Conservation (phyloP, 1,140 invertebrate species). For the Pararge aegeria region DNA sequence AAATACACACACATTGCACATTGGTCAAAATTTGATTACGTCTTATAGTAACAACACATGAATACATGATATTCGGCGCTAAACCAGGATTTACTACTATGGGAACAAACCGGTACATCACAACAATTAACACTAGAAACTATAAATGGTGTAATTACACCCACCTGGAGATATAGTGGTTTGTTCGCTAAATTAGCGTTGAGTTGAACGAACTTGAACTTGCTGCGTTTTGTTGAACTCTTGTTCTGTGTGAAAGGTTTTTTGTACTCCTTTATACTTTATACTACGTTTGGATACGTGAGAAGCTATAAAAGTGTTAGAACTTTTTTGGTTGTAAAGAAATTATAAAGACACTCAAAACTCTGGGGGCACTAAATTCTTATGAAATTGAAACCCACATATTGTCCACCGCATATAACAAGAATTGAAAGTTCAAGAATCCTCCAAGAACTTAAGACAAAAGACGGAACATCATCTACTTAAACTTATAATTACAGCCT, state of each 20-base stretch:
- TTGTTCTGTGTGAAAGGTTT: slow-evolving; percentile 6
- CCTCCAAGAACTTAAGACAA: too few species aligned
- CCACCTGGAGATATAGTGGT: slow-evolving; percentile 36
- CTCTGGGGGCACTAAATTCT: too few species aligned
- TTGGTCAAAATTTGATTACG: neutral
- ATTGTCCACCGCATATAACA: too few species aligned
- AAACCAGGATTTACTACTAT: slow-evolving; percentile 15
- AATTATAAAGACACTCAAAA: too few species aligned
- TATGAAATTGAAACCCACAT: too few species aligned
- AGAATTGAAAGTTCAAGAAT: too few species aligned
- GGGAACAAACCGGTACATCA: slow-evolving; percentile 31
- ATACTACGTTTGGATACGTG: neutral
- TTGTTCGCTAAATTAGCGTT: slow-evolving; percentile 38
- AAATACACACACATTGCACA: too few species aligned
- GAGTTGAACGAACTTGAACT: slow-evolving; percentile 35
- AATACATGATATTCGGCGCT: neutral
- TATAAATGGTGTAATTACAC: slow-evolving; percentile 40
- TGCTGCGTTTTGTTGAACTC: slow-evolving; percentile 19
- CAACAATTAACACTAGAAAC: slow-evolving; percentile 37
- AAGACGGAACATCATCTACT: too few species aligned
- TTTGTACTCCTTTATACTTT: neutral
- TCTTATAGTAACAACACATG: neutral
- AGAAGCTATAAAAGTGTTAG: neutral
- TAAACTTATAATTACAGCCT: too few species aligned
- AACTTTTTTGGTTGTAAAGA: too few species aligned